phyloP scores from a whole-genome alignment of 2,797 vertebrate species.

The Eurystomus glaucurus region DNA sequence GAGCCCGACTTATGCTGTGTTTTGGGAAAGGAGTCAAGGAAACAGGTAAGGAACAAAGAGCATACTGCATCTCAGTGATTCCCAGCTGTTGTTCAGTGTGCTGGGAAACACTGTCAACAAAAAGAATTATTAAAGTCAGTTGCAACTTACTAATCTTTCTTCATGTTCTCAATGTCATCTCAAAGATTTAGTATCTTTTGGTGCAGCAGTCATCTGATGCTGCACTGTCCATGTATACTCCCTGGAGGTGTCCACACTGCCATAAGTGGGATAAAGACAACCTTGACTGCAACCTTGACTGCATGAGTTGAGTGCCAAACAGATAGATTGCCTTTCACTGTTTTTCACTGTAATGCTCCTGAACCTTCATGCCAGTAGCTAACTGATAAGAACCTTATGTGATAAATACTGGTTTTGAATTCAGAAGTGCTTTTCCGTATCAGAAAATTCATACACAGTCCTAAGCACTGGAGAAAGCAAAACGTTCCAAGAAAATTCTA shows the following conservation, averaged over 20 bases:
- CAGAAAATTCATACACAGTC: not conserved
- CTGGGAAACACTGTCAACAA: not conserved
- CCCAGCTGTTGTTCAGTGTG: not conserved
- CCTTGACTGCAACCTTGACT: not conserved
- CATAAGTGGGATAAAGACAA: not conserved
- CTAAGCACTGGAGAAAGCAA: not conserved
- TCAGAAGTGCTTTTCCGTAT: not conserved
- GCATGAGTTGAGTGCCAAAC: not conserved
- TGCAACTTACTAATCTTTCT: not conserved
- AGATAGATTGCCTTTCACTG: not conserved
- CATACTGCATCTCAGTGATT: not conserved
- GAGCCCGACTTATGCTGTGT: rapidly evolving
- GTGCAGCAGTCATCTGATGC: rapidly evolving
- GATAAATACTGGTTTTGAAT: not conserved
- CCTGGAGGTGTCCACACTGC: not conserved
- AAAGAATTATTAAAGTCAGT: not conserved
- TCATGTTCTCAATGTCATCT: not conserved
- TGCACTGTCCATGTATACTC: not conserved
- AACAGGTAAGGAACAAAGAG: not conserved
- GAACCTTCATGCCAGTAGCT: not conserved
- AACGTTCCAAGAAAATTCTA: not conserved
- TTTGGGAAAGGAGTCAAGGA: not conserved
- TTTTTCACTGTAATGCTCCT: not conserved
- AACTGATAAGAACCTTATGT: not conserved
- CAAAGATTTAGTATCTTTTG: not conserved